phyloP scores from a whole-genome alignment of 2,113 vertebrate genomes.

The Platichthys stellatus region DNA sequence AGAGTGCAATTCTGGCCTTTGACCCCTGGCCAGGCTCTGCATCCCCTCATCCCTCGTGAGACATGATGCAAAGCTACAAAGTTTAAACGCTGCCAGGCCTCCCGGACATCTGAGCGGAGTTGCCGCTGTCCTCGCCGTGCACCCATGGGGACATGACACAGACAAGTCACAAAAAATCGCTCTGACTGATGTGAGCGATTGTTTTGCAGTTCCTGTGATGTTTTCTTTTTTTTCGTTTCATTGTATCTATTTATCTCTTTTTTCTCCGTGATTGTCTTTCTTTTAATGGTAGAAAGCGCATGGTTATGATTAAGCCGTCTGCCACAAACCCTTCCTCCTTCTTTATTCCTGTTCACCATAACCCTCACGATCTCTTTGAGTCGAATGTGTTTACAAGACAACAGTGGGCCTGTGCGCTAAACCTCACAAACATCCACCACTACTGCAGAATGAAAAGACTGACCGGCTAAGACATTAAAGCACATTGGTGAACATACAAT shows the following conservation, averaged over 20 bases:
- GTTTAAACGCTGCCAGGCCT: constrained; percentile 68
- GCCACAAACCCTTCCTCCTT: constrained; percentile 13
- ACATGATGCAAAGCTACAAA: constrained; percentile 63
- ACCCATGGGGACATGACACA: constrained; percentile 28
- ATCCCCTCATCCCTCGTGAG: constrained; percentile 71
- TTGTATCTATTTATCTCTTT: background rate
- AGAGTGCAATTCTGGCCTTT: constrained; percentile 55
- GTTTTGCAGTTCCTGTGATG: constrained; percentile 3
- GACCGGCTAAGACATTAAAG: background rate
- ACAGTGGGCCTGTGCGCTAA: constrained; percentile 21
- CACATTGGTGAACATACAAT: background rate
- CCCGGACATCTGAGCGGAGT: constrained; percentile 47
- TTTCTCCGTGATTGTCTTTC: background rate
- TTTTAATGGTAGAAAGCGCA: constrained; percentile 15
- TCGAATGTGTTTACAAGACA: constrained; percentile 28
- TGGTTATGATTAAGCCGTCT: constrained; percentile 46
- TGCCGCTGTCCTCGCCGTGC: constrained; percentile 34
- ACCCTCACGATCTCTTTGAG: constrained; percentile 5
- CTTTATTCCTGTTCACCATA: constrained; percentile 42
- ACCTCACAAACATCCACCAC: constrained; percentile 19
- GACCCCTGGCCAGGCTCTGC: constrained; percentile 64
- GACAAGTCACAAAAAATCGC: constrained; percentile 19
- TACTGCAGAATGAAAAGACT: background rate
- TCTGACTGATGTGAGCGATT: background rate
- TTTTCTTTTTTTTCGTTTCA: background rate